These are phyloP conservation scores for Clinocottus analis DNA, from an alignment of 2,113 vertebrate genomes.

Conservation along the genomic window DNA sequence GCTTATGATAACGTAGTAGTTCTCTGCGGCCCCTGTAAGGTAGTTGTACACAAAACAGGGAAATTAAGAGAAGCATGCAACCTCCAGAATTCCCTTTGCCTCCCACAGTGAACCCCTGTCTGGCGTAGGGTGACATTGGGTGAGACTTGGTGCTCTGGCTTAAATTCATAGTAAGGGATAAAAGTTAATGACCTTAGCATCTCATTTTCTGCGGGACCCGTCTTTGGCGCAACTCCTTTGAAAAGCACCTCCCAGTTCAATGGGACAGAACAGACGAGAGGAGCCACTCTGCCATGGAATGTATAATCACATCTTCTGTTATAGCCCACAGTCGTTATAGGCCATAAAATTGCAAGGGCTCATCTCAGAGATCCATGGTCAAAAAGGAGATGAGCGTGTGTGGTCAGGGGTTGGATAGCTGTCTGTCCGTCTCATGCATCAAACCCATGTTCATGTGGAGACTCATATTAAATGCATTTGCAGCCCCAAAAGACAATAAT, in stretches of 20 bases:
- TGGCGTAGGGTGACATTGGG: slow-evolving; percentile 2
- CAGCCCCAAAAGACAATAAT: slow-evolving; percentile 17
- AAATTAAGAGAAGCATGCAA: no score
- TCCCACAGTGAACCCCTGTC: slow-evolving; percentile 12
- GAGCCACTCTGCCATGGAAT: slow-evolving; percentile 67
- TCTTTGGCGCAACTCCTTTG: slow-evolving; percentile 63
- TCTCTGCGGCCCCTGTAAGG: no score
- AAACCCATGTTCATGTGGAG: not conserved
- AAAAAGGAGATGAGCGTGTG: slow-evolving; percentile 46
- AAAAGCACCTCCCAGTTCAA: slow-evolving; percentile 69
- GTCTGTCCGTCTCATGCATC: slow-evolving; percentile 11
- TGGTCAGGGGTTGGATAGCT: slow-evolving; percentile 48
- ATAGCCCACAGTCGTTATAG: slow-evolving; percentile 73
- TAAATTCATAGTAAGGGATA: slow-evolving; percentile 73
- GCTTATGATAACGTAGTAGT: no score
- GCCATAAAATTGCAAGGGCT: slow-evolving; percentile 66
- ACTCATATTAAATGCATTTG: slow-evolving; percentile 31
- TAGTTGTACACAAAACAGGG: no score
- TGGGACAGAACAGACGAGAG: slow-evolving; percentile 70
- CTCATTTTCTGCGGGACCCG: slow-evolving; percentile 72
- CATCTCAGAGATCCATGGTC: slow-evolving; percentile 62
- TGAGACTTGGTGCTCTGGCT: slow-evolving; percentile 48
- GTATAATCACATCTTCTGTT: slow-evolving; percentile 78
- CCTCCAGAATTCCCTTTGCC: slow-evolving; percentile 15
- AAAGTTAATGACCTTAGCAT: slow-evolving; percentile 82